Evolutionary conservation across 2,888 invertebrate genomes (phyloP), one percentile per base, ranked within the genome.

Genomic region (Pasiphila rectangulata): DNA sequence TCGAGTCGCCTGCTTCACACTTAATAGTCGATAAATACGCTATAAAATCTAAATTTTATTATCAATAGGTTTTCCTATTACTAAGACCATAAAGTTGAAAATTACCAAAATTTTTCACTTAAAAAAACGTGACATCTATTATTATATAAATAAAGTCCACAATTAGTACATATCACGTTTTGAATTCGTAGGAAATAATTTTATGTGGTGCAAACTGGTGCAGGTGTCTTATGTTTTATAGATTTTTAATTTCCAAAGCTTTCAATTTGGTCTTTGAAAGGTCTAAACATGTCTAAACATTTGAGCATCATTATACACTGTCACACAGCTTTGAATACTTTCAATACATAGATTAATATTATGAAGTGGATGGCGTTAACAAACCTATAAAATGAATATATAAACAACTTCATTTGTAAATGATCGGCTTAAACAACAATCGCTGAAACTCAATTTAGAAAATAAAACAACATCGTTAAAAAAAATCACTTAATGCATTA

Each of bases 1-100:
- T 51, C 45, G 52, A 47, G 52, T 52, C 48, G 46, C 20, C 37
- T 39, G 38, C 32, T 39, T n/a, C 40, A 37, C 35, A 24, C 34
- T 49, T 59, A 54, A 59, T 56, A 43, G 52, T 30, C 46, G 20
- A 44, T 56, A 52, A 57, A 56, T 54, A 57, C 54, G 56, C 54
- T 23, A 46, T 56, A 45, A 51, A 54, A 56, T 44, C 35, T 23
- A 30, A 50, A 43, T n/a, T n/a, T n/a, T n/a, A n/a, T 49, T 43
- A 54, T 53, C 46, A 49, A 47, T 36, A 50, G 38, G 40, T 46
- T 52, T 47, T 40, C 36, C 37, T 3, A 32, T 41, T 34, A 13
- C 21, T 16, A 17, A 25, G 15, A 27, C 32, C 15, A 25, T 49
- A 49, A 37, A 27, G 36, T 27, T 16, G 16, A 44, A 44, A 40